Evolutionary conservation across 1,140 invertebrate genomes (phyloP), one percentile per base, ranked within the genome.

Genomic region (Achatina immaculata): DNA sequence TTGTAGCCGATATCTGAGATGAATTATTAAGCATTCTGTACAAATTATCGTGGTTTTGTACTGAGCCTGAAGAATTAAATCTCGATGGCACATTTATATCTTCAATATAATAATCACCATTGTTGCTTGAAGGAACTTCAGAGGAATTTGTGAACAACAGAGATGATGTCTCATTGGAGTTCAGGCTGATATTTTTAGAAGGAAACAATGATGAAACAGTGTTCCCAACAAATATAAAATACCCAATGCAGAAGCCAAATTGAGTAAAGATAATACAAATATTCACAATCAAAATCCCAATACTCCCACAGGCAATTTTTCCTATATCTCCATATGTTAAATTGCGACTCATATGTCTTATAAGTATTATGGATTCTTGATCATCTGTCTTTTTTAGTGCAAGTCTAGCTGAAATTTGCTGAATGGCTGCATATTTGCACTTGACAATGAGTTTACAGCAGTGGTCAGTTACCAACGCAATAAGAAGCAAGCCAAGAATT

Each of bases 141-240:
- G 55, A 24, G 9, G 36, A 11, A 2, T 24, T 24, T 2, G 55
- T 48, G 6, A 36, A 7, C 24, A 74, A 11, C 7, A 36, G 9
- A 1, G 24, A 14, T 51, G n/a, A 3, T 51, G 72, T 74, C 51
- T 4, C 48, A 28, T 1, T 16, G 34, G 24, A 24, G 45, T 2
- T 65, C 31, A 55, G 1, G 48, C 36, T 77, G 31, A 28, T 78
- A 78, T 76, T 80, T 31, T 69, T 43, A 19, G 58, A 74, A 9
- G 89, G 88, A 82, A 90, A 89, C 69, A 89, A 58, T 0, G 85
- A 78, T 65, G 83, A 78, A 28, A 90, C 51, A 0, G 90, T 89
- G 77, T 90, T 91, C 19, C 89, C 90, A 28, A 91, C 85, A 68
- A 91, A 90, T 24, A 90, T 90, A 74, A 86, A 90, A 81, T 91